phyloP scores from a whole-genome alignment of 1,140 invertebrate genomes.

The Rhynchophorus ferrugineus region DNA sequence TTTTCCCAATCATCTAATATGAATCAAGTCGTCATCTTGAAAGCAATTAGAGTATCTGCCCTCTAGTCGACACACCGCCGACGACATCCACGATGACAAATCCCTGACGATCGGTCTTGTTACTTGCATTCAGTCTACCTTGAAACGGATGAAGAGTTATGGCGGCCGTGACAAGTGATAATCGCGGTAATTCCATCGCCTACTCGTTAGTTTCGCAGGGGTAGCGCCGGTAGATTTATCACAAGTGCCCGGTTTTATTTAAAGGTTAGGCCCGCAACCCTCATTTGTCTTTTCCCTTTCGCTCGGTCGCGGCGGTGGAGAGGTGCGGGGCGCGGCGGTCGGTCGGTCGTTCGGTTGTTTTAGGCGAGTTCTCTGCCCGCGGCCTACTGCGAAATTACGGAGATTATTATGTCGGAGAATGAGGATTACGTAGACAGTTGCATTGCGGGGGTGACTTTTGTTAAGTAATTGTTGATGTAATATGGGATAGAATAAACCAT shows the following conservation, averaged over 20 bases:
- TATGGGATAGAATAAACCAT: too few species aligned
- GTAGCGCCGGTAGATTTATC: slow-evolving; percentile 20
- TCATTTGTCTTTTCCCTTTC: slow-evolving; percentile 18
- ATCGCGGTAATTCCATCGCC: slow-evolving; percentile 25
- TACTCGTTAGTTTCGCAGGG: slow-evolving; percentile 20
- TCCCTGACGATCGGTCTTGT: slow-evolving; percentile 11
- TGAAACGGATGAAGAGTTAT: slow-evolving; percentile 26
- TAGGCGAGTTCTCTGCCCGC: too few species aligned
- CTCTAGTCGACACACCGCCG: too few species aligned
- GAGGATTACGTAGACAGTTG: slow-evolving; percentile 4
- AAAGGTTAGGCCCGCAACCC: slow-evolving; percentile 22
- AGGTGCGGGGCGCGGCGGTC: too few species aligned
- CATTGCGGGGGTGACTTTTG: background rate
- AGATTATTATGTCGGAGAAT: slow-evolving; percentile 2
- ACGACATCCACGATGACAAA: slow-evolving; percentile 3
- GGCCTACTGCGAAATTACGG: slow-evolving; percentile 2
- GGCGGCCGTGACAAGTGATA: slow-evolving; percentile 22
- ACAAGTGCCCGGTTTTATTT: slow-evolving; percentile 19
- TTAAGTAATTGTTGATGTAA: slow-evolving; percentile 9
- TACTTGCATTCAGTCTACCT: slow-evolving; percentile 17
- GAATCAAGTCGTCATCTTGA: too few species aligned
- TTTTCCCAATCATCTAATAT: too few species aligned
- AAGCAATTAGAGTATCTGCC: too few species aligned
- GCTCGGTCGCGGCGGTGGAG: background rate
- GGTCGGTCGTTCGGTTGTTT: too few species aligned